Evolutionary conservation across 2,888 invertebrate species (phyloP).

Genomic region (Halocaridina rubra): DNA sequence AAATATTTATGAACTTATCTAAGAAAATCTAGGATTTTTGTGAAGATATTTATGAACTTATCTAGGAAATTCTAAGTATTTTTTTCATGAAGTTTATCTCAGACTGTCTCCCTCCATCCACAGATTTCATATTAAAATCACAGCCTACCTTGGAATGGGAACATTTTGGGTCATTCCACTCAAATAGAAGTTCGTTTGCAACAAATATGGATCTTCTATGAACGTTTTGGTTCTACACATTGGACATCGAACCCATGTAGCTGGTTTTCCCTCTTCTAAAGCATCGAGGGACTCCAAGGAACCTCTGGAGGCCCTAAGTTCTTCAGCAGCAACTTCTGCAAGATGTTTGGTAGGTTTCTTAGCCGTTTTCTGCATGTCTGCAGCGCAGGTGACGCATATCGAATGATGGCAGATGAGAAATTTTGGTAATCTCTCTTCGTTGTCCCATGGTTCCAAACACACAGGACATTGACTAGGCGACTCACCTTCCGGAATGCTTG

Average conservation of each 20-base stretch:
- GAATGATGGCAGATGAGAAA: constrained; percentile 42
- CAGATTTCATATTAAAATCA: no score
- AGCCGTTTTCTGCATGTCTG: neutral
- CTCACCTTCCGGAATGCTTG: neutral
- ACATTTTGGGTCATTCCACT: neutral
- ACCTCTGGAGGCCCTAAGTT: neutral
- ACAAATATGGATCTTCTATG: constrained; percentile 4
- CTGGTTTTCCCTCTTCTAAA: neutral
- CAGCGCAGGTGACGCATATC: constrained; percentile 17
- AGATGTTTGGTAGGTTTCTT: neutral
- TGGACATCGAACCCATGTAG: constrained; percentile 23
- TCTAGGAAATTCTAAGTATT: neutral
- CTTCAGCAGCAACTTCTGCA: neutral
- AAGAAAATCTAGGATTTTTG: no score
- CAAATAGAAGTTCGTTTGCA: constrained; percentile 50
- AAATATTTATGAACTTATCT: neutral
- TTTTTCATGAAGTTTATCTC: neutral
- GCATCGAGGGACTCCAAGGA: neutral
- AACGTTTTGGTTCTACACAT: constrained; percentile 20
- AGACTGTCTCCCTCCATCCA: neutral
- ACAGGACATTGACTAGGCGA: constrained; percentile 25
- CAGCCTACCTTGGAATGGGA: neutral
- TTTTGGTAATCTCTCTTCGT: constrained; percentile 10
- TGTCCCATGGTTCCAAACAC: constrained; percentile 40
- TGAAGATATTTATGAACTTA: neutral